Evolutionary conservation across 92 coral and sea anemone genomes (phyloP), one percentile per base, ranked within the genome.

Genomic region (Zoanthus gigantus): DNA sequence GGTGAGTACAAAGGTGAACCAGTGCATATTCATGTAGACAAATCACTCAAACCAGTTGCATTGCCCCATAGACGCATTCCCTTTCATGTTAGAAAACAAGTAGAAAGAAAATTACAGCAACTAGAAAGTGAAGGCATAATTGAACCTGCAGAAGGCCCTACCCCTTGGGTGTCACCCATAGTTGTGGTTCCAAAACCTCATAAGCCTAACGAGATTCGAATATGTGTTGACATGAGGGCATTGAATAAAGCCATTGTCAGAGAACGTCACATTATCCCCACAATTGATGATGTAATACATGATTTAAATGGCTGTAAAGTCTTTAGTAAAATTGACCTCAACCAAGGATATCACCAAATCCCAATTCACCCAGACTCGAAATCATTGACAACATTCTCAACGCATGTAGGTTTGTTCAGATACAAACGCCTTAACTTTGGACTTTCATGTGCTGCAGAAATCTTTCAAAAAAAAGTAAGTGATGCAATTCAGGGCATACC

Each of bases 151-250:
- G 71, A 92, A 72, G 91, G 93, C 29, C 93, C 95, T n/a, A 82
- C 95, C 69, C 93, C 93, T 74, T 92, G 91, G 93, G 90, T 90
- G 12, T 87, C 90, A 44, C 95, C 95, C 23, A 15, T 93, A 16
- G 95, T 93, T 3, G 94, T 90, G 18, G 90, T 91, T 61, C 94
- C 94, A 16, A 89, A 91, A 80, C 92, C 91, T 6, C 77, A 76
- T 0, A 88, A 90, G 73, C 90, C 91, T 52, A 89, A 90, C 54
- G 91, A 92, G 34, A 84, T 92, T 74, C 77, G 92, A 79, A 94
- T 94, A 60, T 94, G 96, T 80, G 94, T 94, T 34, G 96, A 92
- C 48, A 92, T 84, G 94, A 89, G 92, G 46, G 81, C 85, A 37
- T 72, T 85, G 12, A 94, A 89, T 75, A 54, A 84, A 82, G 94